A percentile compares a stretch with the other conserved stretches of the same genome.
phyloP scores from a whole-genome alignment of 2,797 vertebrate genomes.

The Molossus alvarezi region DNA sequence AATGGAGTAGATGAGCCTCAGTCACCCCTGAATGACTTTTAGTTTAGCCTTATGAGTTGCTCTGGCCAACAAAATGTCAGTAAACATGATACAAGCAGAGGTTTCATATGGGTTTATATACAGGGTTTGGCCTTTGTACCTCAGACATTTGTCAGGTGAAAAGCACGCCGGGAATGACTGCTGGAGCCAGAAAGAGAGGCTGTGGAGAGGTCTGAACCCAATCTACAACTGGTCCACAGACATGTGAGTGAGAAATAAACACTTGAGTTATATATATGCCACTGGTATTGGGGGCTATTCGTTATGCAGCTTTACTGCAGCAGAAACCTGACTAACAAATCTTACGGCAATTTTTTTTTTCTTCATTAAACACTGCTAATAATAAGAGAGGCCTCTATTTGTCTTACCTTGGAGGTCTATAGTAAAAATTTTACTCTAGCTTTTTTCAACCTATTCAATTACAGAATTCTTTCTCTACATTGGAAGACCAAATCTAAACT shows the following conservation, averaged over 20 bases:
- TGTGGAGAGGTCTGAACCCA: not conserved
- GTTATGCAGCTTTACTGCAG: slow-evolving; percentile 17
- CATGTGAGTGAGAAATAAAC: not conserved
- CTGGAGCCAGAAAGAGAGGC: not conserved
- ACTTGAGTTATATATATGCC: not conserved
- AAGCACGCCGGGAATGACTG: not conserved
- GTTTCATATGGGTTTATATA: not conserved
- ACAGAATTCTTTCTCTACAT: slow-evolving; percentile 45
- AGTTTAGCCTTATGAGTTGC: not conserved
- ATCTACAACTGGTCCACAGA: not conserved
- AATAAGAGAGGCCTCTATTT: slow-evolving; percentile 45
- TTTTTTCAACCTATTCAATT: slow-evolving; percentile 59
- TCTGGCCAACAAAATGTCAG: slow-evolving; percentile 23
- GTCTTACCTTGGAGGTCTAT: not conserved
- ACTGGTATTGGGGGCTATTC: not conserved
- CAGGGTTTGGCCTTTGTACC: not conserved
- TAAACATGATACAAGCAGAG: not conserved
- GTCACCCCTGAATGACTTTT: not conserved
- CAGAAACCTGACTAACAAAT: slow-evolving; percentile 2
- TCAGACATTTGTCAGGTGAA: slow-evolving; percentile 10
- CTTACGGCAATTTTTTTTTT: slow-evolving; percentile 8
- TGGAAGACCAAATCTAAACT: slow-evolving; percentile 60
- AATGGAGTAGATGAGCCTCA: not conserved
- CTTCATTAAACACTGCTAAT: slow-evolving; percentile 48
- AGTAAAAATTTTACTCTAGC: slow-evolving; percentile 32